Evolutionary conservation across 2,113 vertebrate genomes (phyloP).

Genomic region (Rissa tridactyla): DNA sequence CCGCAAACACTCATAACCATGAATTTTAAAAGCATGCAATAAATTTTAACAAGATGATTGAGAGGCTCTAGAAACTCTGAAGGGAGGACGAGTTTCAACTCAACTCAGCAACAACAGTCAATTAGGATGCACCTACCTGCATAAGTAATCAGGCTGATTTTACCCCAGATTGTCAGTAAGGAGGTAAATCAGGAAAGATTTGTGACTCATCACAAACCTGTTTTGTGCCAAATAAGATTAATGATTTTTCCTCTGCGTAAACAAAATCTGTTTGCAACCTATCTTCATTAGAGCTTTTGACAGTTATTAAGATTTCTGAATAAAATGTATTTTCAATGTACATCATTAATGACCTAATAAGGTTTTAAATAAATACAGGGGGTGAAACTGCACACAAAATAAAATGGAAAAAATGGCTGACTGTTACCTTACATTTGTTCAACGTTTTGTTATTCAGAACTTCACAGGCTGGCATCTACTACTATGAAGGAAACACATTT

Average conservation of each 20-base stretch:
- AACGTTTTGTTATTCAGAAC: conserved; percentile 56
- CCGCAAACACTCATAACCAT: not conserved
- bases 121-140: conserved; percentile 6
- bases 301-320: conserved; percentile 51
- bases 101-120: not conserved
- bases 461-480: conserved; percentile 60
- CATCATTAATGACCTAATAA: conserved; percentile 45
- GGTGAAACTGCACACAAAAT: conserved; percentile 45
- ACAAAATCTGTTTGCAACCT: conserved; percentile 20
- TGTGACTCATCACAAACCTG: not conserved
- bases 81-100: not conserved
- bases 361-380: conserved; percentile 58
- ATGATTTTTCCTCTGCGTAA: not conserved
- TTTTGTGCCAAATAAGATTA: not conserved
- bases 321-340: conserved; percentile 58
- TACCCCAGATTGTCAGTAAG: not conserved
- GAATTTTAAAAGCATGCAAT: conserved; percentile 14
- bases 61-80: not conserved
- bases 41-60: conserved; percentile 13
- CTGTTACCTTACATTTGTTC: conserved; percentile 65
- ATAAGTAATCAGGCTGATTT: not conserved
- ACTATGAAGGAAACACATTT: conserved; percentile 61
- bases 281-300: conserved; percentile 48
- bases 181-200: not conserved
- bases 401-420: conserved; percentile 48